Evolutionary conservation across 1,140 invertebrate species (phyloP).

Genomic region (Drosophila albomicans): DNA sequence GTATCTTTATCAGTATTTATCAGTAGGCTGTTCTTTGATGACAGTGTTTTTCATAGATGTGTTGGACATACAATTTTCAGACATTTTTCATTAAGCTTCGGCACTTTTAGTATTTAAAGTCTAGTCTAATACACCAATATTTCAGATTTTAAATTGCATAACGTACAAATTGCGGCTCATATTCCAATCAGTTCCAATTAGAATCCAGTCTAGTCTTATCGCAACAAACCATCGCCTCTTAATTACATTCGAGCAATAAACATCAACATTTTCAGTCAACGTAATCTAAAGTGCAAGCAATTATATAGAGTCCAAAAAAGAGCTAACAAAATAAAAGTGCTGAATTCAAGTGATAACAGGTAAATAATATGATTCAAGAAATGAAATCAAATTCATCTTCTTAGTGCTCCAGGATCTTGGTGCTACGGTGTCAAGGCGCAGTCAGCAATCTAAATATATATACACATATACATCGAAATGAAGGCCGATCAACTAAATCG

Average conservation of each 20-base stretch:
- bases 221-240: neutral
- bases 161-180: slow-evolving; percentile 27
- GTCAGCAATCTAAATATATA: slow-evolving; percentile 7
- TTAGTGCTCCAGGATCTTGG: too few species aligned
- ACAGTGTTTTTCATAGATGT: neutral
- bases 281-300: too few species aligned
- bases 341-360: neutral
- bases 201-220: slow-evolving; percentile 8
- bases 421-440: neutral
- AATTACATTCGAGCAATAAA: slow-evolving; percentile 8
- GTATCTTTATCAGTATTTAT: neutral
- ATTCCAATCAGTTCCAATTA: neutral
- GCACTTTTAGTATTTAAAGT: slow-evolving; percentile 55
- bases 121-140: slow-evolving; percentile 20
- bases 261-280: slow-evolving; percentile 16
- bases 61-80: slow-evolving; percentile 15
- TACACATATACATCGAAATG: slow-evolving; percentile 31
- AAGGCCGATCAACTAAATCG: slow-evolving; percentile 64
- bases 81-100: slow-evolving; percentile 40
- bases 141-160: slow-evolving; percentile 45
- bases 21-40: slow-evolving; percentile 23
- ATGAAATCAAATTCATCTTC: too few species aligned
- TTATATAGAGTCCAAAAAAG: neutral
- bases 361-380: neutral
- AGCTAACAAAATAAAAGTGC: neutral